Base-by-base conservation (phyloP, 2,888 invertebrate species). In the Erebia palarica region DNA sequence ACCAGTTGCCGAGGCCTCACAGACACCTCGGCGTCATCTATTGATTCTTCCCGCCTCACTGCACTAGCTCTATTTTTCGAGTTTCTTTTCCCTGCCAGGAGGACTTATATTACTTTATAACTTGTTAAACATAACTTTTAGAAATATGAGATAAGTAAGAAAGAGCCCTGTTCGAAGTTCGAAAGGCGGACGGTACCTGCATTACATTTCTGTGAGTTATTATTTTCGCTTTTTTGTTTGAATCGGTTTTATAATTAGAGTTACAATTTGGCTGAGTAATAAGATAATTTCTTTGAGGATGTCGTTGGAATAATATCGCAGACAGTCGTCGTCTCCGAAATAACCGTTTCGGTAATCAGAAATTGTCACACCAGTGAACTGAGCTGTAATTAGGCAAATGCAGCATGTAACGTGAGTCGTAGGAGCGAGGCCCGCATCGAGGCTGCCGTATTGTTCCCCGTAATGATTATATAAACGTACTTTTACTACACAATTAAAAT, bases 401-500 rank as follows among this genome's bases (percentile, higher is more conserved):
- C 90, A 90, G 86, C 88, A 87, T 90, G 87, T 92, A 89, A 90
- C 86, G 84, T 77, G 63, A 63, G 63, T 21, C 63, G 21, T 49
- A 70, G 80, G 77, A 78, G 80, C 78, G 78, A 76, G 79, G 78
- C 76, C 75, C 78, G 71, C 77, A 74, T 69, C 71, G 71, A 76
- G 72, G 77, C 78, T 78, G 82, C 82, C 84, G 84, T 86, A 91
- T 90, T 90, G 88, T 90, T 89, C 85, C 84, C 83, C 85, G 84
- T 91, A 90, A 93, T 90, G 85, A 91, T 91, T 90, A 88, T 89
- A 90, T 90, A 91, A 91, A 87, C 87, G 86, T 88, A 88, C 89
- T 91, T 92, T 93, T 90, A 94, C 87, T 86, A 86, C 86, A 86
- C 91, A 88, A 89, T 93, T 91, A 91, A 93, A 93, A 89, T 91